A percentile compares a stretch with the other conserved stretches of the same genome.
Evolutionary conservation across 1,140 invertebrate genomes (phyloP).

Genomic region (Drosophila prosaltans): DNA sequence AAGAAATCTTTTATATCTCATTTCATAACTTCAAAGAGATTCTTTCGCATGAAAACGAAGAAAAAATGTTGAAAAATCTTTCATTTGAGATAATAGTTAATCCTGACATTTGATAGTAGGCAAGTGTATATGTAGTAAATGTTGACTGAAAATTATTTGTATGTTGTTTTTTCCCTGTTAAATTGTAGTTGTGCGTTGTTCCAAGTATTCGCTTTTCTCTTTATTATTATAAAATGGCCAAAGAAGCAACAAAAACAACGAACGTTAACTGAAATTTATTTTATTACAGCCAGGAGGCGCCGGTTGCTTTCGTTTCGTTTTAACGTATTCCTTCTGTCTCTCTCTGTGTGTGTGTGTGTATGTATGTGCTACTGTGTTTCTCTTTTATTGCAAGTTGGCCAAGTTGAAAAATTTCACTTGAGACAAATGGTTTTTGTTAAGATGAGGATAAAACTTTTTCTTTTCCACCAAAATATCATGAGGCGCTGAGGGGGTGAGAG

Average conservation of each 20-base stretch:
- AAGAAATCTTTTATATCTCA: too few species aligned
- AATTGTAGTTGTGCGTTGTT: conserved; percentile 21
- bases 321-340: conserved; percentile 1
- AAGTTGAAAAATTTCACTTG: conserved; percentile 12
- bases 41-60: too few species aligned
- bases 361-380: conserved; percentile 13
- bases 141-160: conserved; percentile 31
- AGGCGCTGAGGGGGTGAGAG: neutral
- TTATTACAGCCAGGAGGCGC: conserved; percentile 62
- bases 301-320: conserved; percentile 31
- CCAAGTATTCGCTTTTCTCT: conserved; percentile 48
- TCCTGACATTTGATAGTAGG: neutral
- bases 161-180: conserved; percentile 33
- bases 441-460: neutral
- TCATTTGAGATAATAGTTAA: neutral
- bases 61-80: too few species aligned
- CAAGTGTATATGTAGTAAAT: neutral
- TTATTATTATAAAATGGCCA: conserved; percentile 60
- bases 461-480: conserved; percentile 9
- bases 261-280: conserved; percentile 69
- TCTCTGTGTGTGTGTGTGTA: conserved; percentile 2
- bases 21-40: too few species aligned
- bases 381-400: conserved; percentile 17
- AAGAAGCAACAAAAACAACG: conserved; percentile 44
- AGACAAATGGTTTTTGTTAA: conserved; percentile 22